Evolutionary conservation across 2,888 invertebrate species (phyloP), one percentile per base, ranked within the genome.

Genomic region (Petrophora chlorosata): DNA sequence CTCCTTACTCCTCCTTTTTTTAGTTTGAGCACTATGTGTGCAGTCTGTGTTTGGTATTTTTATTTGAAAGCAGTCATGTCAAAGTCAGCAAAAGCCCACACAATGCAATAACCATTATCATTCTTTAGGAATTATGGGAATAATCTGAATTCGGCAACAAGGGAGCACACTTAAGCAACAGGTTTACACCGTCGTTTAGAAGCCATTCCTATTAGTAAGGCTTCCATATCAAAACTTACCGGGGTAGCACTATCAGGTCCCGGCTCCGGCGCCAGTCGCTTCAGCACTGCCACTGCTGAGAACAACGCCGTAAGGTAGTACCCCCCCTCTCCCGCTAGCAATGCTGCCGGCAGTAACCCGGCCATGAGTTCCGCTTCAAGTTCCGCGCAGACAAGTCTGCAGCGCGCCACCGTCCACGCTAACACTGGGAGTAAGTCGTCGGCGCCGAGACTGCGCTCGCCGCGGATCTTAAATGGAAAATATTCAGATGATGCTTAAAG

Each of bases 331-430:
- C 98, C 98, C 0, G 96, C 96, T 35, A 98, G 91, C 39, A 98
- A 85, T 0, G 97, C 97, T 0, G 97, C 97, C 49, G 98, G 98
- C 22, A 99, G 90, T 25, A 99, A 91, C 2, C 95, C 98, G 92
- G 98, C 98, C 97, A 99, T 99, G 77, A 98, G 96, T 76, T 98
- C 98, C 0, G 98, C 97, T 79, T 99, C 98, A 46, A 98, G 93
- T 86, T 99, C 98, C 0, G 97, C 98, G 17, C 97, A 95, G 4
- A 98, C 95, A 67, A 98, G 94, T 22, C 96, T 95, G 62, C 96
- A 96, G 55, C 96, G 95, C 0, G 98, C 96, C 60, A 99, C 91
- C 5, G 98, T 95, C 94, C 96, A 98, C 43, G 98, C 97, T 35
- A 99, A 92, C 45, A 98, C 93, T 0, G 98, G 98, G 43, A 99